These are phyloP conservation scores for Drosophila virilis DNA, from an alignment of 1,140 invertebrate species.

Conservation along the genomic window DNA sequence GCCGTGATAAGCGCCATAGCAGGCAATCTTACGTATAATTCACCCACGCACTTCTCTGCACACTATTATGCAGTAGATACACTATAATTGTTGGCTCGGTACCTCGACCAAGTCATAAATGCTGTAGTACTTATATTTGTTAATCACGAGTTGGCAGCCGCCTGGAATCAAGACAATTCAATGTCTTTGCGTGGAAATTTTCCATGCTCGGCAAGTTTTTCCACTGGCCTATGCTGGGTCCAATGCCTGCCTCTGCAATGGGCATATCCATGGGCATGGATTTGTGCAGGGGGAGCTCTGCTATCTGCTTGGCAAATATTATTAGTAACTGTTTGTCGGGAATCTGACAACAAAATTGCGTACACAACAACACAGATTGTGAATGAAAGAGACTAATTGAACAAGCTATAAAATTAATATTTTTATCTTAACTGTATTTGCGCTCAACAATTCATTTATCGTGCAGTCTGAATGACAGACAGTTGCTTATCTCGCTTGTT, in stretches of 20 bases:
- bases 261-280: background rate
- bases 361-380: too few relatives aligned
- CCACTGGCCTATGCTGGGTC: conserved; percentile 12
- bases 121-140: conserved; percentile 15
- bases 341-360: too few relatives aligned
- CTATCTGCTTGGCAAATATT: too few relatives aligned
- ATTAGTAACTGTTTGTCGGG: too few relatives aligned
- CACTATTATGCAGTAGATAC: background rate
- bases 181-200: conserved; percentile 69
- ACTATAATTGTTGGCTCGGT: background rate
- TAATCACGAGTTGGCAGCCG: conserved; percentile 12
- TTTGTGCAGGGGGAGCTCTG: background rate
- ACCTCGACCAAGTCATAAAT: conserved; percentile 1
- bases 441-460: too few relatives aligned
- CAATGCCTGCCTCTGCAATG: conserved; percentile 11
- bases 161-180: conserved; percentile 47
- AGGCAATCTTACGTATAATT: background rate
- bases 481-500: too few relatives aligned
- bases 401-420: too few relatives aligned
- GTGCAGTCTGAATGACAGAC: too few relatives aligned
- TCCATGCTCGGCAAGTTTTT: conserved; percentile 51
- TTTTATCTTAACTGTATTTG: too few relatives aligned
- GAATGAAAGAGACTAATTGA: too few relatives aligned
- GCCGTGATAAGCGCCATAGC: conserved; percentile 5
- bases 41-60: conserved; percentile 8